Base-by-base conservation (phyloP, 2,797 vertebrate species). In the Steatocranus sp. region DNA sequence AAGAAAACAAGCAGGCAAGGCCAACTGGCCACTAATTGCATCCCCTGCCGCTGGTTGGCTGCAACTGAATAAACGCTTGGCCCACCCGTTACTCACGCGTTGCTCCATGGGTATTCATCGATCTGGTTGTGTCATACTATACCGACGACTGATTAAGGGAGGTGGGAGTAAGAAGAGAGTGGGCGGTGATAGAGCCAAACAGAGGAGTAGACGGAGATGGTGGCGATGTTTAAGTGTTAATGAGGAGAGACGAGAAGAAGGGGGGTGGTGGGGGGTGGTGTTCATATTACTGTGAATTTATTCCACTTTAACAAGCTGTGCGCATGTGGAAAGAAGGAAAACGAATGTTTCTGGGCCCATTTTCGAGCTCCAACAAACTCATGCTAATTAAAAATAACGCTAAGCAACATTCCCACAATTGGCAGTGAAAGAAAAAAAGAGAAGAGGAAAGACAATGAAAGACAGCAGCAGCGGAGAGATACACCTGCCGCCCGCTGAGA, bases 401-500 rank as follows among this genome's bases (percentile, higher is more conserved):
- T 50, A 32, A 50, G 63, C 77, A 81, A 54, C 23, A 63, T 50
- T 76, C 23, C 9, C 63, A 18, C 73, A 75, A 80, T 73, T 84
- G 83, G 43, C 76, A 14, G 14, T 15, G 30, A 17, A 58, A 48
- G 4, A 17, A 12, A 63, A 41, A 23, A 4, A 14, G 7, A n/a
- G 25, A 10, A 18, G 8, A 15, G 43, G 14, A 5, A 17, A 46
- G 32, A 49, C 25, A 23, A 34, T 66, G 38, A 75, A 27, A 30
- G 30, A 63, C 3, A 78, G 17, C 46, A 68, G 84, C 79, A 73
- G 79, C 20, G 8, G 78, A 81, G 78, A 88, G 87, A 78, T 85
- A 90, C 93, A 94, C 93, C 94, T 92, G 94, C 92, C 91, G 85
- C 93, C 92, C 90, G 88, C 85, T 79, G 89, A 94, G 92, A 86